Evolutionary conservation across 1,140 invertebrate genomes (phyloP), one percentile per base, ranked within the genome.

Genomic region (Tetragonula clypearis): DNA sequence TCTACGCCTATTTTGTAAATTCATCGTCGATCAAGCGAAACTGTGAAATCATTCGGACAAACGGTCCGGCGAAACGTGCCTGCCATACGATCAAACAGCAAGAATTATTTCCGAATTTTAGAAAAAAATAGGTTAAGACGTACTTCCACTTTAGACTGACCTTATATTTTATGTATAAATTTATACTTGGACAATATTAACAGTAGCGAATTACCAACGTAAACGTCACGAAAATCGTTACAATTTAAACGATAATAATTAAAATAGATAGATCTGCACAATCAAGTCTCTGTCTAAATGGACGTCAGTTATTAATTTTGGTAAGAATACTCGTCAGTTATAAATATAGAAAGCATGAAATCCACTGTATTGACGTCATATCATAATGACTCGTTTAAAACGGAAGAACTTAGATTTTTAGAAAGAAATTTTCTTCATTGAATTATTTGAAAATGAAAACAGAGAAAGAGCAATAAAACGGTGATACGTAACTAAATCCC

Each of bases 1-100:
- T 71, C 21, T 66, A 77, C 69, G 62, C 21, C 35, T 76, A 77
- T 58, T 84, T 73, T 74, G 23, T 8, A 23, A 76, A 86, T 86
- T 87, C 79, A 79, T 76, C 60, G 58, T 21, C 49, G 76, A 80
- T 84, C 62, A 30, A 65, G 1, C 0, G 1, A 73, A 75, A 35
- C 56, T 62, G 58, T 73, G 62, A 62, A 49, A 79, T 84, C 77
- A 56, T 17, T 49, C n/a, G 65, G n/a, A 86, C 65, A 65, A 15
- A 12, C 79, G 41, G 41, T n/a, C 21, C 55, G 30, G 55, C 41
- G 53, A 75, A 62, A 75, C 35, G n/a, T 41, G 56, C 75, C 30
- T 82, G 41, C 55, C 53, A 49, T 49, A 21, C 35, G 68, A 41
- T 11, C 9, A n/a, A n/a, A 1, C 5, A 19, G 23, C 23, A 62